Base-by-base conservation (phyloP, 2,797 vertebrate genomes). In the Artibeus lituratus region DNA sequence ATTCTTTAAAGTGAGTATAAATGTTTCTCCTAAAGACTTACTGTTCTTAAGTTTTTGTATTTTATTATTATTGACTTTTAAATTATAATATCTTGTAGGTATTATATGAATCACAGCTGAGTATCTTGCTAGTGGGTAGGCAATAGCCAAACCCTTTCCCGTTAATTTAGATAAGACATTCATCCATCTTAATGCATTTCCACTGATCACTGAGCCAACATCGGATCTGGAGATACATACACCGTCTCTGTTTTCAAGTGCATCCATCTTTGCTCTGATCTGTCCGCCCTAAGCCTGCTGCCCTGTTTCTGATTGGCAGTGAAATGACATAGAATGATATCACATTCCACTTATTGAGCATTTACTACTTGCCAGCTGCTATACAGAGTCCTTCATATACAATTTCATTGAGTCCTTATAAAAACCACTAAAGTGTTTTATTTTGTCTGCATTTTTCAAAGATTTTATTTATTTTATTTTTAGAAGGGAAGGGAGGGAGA, bases 1-100 rank as follows among this genome's bases (percentile, higher is more conserved):
- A 1, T 93, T 87, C 59, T 72, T 87, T 93, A 97, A 94, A 88
- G 39, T 96, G 44, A 59, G 14, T 93, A 1, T 67, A 80, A 84
- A 85, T 96, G 39, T 92, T 94, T 95, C 57, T 92, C 80, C 87
- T 94, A 94, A 95, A 26, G 37, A 84, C 67, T 73, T 96, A 35
- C 8, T 91, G 26, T 94, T 96, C 91, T 96, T 57, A 86, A 94
- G 37, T 91, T 94, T 37, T 62, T 78, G 26, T 91, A 49, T 72
- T 92, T 76, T 91, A n/a, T 89, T 94, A 83, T 85, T 93, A 59
- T 24, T 91, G 26, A 78, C 59, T 76, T 92, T 91, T 32, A 72
- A 92, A 95, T 73, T n/a, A 73, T 44, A 77, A 0, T 89, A 70
- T 82, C 26, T 57, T 80, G 70, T 2, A 93, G 44, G 37, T 87